Conservation (phyloP, 2,888 invertebrate species). For the Megastigmus dorsalis region DNA sequence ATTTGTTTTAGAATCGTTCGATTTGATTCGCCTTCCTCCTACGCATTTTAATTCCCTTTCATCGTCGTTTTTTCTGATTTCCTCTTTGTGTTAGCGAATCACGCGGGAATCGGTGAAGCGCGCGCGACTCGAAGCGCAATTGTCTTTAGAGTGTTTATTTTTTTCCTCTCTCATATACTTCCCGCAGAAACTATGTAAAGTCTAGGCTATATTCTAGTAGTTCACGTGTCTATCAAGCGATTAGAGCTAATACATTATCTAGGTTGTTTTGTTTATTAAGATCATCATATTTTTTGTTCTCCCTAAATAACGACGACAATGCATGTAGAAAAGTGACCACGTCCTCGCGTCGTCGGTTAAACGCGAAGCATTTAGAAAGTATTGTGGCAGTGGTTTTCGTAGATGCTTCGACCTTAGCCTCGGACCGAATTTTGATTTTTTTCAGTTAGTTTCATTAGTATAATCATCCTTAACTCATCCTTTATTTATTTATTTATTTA, state of each 20-base stretch:
- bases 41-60: neutral
- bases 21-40: conserved; percentile 7
- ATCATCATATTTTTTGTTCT: conserved; percentile 37
- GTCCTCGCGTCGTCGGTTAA: conserved; percentile 69
- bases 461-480: too few species aligned
- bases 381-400: conserved; percentile 71
- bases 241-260: conserved; percentile 46
- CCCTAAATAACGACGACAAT: conserved; percentile 67
- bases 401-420: conserved; percentile 72
- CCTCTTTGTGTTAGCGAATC: conserved; percentile 13
- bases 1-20: conserved; percentile 33
- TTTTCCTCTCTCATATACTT: too few species aligned
- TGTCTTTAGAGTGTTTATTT: conserved; percentile 30
- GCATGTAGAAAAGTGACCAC: conserved; percentile 74
- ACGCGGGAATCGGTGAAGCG: conserved; percentile 29
- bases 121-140: conserved; percentile 35
- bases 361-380: conserved; percentile 73
- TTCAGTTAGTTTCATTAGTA: conserved; percentile 18
- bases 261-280: conserved; percentile 39
- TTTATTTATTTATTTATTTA: conserved; percentile 3
- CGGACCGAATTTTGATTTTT: conserved; percentile 70
- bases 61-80: neutral
- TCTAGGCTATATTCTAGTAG: conserved; percentile 48
- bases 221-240: conserved; percentile 47
- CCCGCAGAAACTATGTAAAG: conserved; percentile 41